Conservation (phyloP, 2,113 vertebrate genomes). For the Microtus montanus region DNA sequence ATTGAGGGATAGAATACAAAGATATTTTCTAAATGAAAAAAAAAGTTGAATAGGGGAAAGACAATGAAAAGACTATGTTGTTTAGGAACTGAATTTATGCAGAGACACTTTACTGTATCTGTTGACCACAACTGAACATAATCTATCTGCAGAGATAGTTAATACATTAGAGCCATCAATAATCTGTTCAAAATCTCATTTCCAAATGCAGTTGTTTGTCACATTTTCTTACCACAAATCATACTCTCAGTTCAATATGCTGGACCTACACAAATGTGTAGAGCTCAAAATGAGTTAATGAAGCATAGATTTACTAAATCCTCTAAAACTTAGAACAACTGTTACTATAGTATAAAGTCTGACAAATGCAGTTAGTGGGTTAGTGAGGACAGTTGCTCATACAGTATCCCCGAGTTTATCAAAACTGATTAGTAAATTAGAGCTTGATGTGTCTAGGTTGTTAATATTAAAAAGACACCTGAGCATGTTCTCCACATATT, state of each 20-base stretch:
- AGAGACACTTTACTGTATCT: background rate
- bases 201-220: background rate
- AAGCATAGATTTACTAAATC: background rate
- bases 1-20: background rate
- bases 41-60: background rate
- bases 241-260: background rate
- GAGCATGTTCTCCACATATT: background rate
- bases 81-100: background rate
- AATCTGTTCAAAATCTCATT: background rate
- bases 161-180: background rate
- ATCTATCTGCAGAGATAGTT: background rate
- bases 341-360: background rate
- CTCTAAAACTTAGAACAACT: slow-evolving; percentile 19
- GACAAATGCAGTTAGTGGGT: background rate
- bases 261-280: background rate
- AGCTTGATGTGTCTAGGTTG: background rate
- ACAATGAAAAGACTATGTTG: background rate
- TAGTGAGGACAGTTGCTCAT: background rate
- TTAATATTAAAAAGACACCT: slow-evolving; percentile 10
- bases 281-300: slow-evolving; percentile 17
- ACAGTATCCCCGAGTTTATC: background rate
- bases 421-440: background rate
- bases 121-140: background rate
- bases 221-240: background rate
- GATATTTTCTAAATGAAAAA: slow-evolving; percentile 1